phyloP scores from a whole-genome alignment of 2,797 vertebrate genomes.

The Anas bernieri region DNA sequence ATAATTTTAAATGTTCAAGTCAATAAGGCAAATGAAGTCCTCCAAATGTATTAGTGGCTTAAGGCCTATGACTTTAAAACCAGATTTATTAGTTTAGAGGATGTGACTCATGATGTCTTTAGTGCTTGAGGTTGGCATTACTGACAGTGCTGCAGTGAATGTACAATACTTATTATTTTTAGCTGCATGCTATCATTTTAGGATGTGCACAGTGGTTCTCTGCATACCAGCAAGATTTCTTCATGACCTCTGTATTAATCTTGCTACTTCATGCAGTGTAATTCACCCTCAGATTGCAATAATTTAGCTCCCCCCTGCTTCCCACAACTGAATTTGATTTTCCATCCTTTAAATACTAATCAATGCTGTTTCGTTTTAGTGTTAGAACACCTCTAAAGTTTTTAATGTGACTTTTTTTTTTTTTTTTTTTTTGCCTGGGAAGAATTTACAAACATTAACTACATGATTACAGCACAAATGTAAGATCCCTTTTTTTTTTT shows the following conservation, averaged over 20 bases:
- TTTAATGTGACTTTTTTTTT: not conserved
- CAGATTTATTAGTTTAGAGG: not conserved
- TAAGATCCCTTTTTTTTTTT: not conserved
- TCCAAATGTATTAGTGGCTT: not conserved
- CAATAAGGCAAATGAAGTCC: not conserved
- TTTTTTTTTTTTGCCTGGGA: not conserved
- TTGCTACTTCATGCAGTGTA: not conserved
- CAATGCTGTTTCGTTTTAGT: not conserved
- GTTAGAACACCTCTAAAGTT: not conserved
- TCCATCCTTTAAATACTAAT: not conserved
- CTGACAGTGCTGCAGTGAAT: not conserved
- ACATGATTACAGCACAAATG: accelerated
- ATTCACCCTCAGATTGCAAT: not conserved
- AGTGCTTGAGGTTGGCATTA: not conserved
- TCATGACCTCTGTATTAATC: not conserved
- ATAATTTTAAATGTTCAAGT: not conserved
- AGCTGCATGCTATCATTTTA: not conserved
- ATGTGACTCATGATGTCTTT: not conserved
- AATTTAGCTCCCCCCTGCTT: not conserved
- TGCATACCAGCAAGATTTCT: not conserved
- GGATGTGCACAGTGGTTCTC: not conserved
- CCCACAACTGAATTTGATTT: not conserved
- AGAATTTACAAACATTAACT: not conserved
- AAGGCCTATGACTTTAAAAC: not conserved
- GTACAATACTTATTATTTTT: not conserved